Base-by-base conservation (phyloP, 2,113 vertebrate species). In the Ailurus styani region DNA sequence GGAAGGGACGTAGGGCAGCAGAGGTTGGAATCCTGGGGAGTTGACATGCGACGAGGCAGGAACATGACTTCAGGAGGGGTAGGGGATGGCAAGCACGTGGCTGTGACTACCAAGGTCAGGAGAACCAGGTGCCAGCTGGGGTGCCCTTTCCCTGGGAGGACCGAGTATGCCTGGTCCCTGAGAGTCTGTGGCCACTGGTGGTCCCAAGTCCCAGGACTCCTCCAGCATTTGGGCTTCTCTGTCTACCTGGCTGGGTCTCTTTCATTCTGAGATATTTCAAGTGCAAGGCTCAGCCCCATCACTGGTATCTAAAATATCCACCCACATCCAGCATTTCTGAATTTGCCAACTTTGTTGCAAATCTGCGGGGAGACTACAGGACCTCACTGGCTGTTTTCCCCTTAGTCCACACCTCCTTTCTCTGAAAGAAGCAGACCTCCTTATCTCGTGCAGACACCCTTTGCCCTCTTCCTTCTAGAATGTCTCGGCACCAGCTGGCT, bases 111-210 rank as follows among this genome's bases (percentile, higher is more conserved):
- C 15, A 72, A 70, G 25, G 23, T 45, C 66, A 62, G 45, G 47
- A 57, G 15, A 40, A 37, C 37, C 64, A 77, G 82, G 20, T 17
- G 2, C 34, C 29, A 6, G 57, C n/a, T 47, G 45, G 23, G 37
- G 14, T 2, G 1, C 4, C 54, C 54, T 50, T 0, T 55, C 82
- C 90, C 86, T 45, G 7, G 25, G 17, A 66, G 34, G 79, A 62
- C 3, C 1, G 0, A 64, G 12, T 5, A 34, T 31, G 9, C 18
- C 7, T 2, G 64, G 40, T 10, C 52, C 21, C 2, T 1, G 42
- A 40, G 31, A 40, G 45, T 27, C 45, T 0, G 0, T 18, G 42
- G 37, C 3, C 37, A 31, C 21, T 18, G 17, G 45, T 1, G 5
- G 4, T 21, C 90, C 62, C 40, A 7, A 14, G 18, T 31, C 73